Base-by-base conservation (phyloP, 2,888 invertebrate species). In the Tetheella fluctuosa region DNA sequence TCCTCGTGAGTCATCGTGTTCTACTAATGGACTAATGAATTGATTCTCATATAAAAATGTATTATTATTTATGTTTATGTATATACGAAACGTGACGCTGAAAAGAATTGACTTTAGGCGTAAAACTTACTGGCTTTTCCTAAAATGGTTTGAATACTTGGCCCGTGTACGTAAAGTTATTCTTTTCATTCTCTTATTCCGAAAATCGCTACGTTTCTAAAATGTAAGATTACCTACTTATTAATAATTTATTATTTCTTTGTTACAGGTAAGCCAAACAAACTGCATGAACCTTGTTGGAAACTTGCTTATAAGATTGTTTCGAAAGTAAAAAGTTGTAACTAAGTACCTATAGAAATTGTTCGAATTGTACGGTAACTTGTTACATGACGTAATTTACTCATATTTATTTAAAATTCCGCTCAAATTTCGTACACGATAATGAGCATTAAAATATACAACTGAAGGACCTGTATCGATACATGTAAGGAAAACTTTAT, bases 181-280 rank as follows among this genome's bases (percentile, higher is more conserved):
- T 30, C 30, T 30, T 30, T 25, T 6, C 6, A 4, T 25, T 25
- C 2, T 25, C 25, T 2, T 25, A 4, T 25, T 25, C 2, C 25
- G 25, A 25, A 6, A 25, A 6, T 6, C 13, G 13, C 10, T 30
- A 10, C 10, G 7, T 30, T 30, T 30, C 30, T 30, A 30, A 8
- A 7, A 15, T 17, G 7, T 28, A 34, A 30, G 17, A 20, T 30
- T 30, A 28, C n/a, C 17, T 23, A 20, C 61, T 63, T 62, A 58
- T 39, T 54, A 58, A 37, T 61, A 54, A 55, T 64, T 25, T 68
- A 62, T 68, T 28, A 48, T 65, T 70, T 59, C 54, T 72, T 77
- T 77, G 74, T 80, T 80, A 59, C 79, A 80, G 80, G 80, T 80
- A 75, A 79, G 80, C 68, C 64, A 62, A 63, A 63, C 58, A 15